Evolutionary conservation across 2,113 vertebrate species (phyloP).

Genomic region (Gavia stellata): DNA sequence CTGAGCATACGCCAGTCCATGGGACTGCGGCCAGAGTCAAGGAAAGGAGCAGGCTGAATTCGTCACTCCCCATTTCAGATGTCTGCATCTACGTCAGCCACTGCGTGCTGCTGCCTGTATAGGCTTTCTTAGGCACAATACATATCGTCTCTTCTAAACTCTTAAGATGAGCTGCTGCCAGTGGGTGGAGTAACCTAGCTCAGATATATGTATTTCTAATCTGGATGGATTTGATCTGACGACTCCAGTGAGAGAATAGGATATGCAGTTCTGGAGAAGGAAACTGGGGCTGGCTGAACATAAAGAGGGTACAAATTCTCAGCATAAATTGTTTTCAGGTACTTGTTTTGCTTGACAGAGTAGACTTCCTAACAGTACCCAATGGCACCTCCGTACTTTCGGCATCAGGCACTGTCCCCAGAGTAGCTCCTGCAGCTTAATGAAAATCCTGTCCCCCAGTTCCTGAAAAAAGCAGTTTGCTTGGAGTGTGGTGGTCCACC

Average conservation of each 20-base stretch:
- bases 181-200: neutral
- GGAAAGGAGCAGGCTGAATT: neutral
- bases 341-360: neutral
- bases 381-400: neutral
- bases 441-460: neutral
- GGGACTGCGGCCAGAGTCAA: neutral
- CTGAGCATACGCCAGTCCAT: rapidly evolving
- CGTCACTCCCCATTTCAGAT: neutral
- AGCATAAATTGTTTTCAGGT: neutral
- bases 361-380: neutral
- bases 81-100: neutral
- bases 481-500: neutral
- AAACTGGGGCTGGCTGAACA: neutral
- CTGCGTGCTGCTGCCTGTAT: neutral
- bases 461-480: neutral
- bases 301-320: neutral
- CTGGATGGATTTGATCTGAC: neutral
- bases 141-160: neutral
- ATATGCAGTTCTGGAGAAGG: neutral
- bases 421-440: neutral
- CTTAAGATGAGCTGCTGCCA: neutral
- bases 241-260: neutral
- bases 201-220: neutral
- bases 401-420: neutral
- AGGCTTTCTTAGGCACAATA: neutral